phyloP scores from a whole-genome alignment of 2,113 vertebrate genomes.

The Rousettus leschenaultii region DNA sequence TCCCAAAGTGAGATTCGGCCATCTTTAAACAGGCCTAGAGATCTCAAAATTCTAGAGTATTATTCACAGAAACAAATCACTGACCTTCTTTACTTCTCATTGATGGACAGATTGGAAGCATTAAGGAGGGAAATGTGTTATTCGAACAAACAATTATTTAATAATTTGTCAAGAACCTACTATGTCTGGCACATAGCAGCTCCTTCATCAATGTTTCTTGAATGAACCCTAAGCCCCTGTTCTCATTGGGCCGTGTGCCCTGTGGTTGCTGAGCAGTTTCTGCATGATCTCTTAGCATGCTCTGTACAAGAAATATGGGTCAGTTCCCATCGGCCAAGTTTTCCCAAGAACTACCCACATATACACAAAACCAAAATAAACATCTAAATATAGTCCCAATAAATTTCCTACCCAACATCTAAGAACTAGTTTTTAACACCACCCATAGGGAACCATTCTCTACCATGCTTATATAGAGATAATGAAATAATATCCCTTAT shows the following conservation, averaged over 20 bases:
- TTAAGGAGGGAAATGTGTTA: not conserved
- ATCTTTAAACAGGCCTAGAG: not conserved
- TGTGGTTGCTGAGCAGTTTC: not conserved
- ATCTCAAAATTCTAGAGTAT: not conserved
- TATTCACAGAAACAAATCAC: not conserved
- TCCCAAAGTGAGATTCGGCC: not conserved
- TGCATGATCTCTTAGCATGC: not conserved
- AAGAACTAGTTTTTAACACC: not conserved
- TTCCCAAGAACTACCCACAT: not conserved
- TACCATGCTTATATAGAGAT: not conserved
- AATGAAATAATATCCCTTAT: not conserved
- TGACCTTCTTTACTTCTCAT: not conserved
- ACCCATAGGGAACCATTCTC: not conserved
- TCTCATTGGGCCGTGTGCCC: not conserved
- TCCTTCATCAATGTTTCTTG: not conserved
- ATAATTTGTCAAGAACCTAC: not conserved
- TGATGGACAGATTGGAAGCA: not conserved
- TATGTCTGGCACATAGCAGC: not conserved
- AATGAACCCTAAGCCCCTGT: not conserved
- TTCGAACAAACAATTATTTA: not conserved
- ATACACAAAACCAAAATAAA: not conserved
- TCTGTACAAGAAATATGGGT: not conserved
- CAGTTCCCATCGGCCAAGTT: not conserved
- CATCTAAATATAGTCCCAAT: not conserved
- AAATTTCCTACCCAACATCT: not conserved